Base-by-base conservation (phyloP, 1,140 invertebrate species). In the Dendroctonus valens region DNA sequence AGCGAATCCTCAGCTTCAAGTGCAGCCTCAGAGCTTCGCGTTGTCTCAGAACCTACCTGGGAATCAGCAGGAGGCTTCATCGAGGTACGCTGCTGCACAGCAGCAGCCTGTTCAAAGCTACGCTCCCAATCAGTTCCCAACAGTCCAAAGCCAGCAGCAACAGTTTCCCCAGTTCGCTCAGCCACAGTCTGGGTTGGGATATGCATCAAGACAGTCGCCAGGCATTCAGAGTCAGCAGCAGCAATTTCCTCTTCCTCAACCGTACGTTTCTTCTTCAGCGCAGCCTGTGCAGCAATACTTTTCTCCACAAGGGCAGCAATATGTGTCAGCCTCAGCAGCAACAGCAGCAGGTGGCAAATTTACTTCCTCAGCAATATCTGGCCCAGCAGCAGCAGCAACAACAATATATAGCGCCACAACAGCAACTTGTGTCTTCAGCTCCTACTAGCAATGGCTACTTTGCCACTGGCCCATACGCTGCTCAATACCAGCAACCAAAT, bases 401-500 rank as follows among this genome's bases (percentile, higher is more conserved):
- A n/a, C n/a, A n/a, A n/a, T n/a, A n/a, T n/a, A n/a, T n/a, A n/a
- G n/a, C n/a, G n/a, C n/a, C n/a, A n/a, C n/a, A n/a, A n/a, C 51
- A 48, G 15, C 15, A 48, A 9, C 9, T 37, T 41, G 40, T 9
- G 7, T 51, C 38, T 38, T 15, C 51, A 41, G 15, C 51, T 7
- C 41, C 51, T 15, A 14, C 14, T 7, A 60, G 46, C 9, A 60
- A 54, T 26, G 51, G 48, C 12, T 67, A 67, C 41, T 67, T 67
- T 46, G 65, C 65, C 0, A 67, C 57, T 12, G 65, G 65, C 4
- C 65, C 65, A 39, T 67, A 41, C 14, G 65, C 65, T 7, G 57
- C 65, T n/a, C 57, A 65, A 14, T 64, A 55, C 6, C 59, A 38
- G 3, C 38, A 49, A 39, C 42, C 12, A 11, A 14, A 26, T 14